Conservation (phyloP, 2,888 invertebrate species). For the Idaea aversata region DNA sequence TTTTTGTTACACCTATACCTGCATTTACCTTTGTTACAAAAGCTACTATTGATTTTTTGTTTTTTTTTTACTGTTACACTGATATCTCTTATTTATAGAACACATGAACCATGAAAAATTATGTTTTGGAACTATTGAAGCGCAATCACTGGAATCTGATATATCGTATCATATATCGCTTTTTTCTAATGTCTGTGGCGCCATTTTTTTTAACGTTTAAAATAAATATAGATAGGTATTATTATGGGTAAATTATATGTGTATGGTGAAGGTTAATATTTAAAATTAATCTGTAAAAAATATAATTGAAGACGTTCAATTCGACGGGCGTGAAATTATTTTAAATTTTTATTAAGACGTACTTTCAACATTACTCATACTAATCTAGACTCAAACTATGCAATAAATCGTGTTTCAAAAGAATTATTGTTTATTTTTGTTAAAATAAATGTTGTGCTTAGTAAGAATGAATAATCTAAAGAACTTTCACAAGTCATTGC, state of each 20-base stretch:
- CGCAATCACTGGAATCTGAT: slow-evolving; percentile 49
- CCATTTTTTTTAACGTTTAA: slow-evolving; percentile 50
- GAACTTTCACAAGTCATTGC: neutral
- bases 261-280: neutral
- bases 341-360: slow-evolving; percentile 20
- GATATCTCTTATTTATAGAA: slow-evolving; percentile 43
- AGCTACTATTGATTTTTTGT: neutral
- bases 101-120: slow-evolving; percentile 57
- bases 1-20: too few species aligned
- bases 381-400: neutral
- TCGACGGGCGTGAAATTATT: slow-evolving; percentile 27
- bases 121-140: slow-evolving; percentile 57
- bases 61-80: neutral
- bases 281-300: slow-evolving; percentile 19
- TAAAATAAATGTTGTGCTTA: neutral
- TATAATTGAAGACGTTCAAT: slow-evolving; percentile 27
- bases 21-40: neutral
- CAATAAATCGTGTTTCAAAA: neutral
- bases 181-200: slow-evolving; percentile 54
- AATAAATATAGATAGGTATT: slow-evolving; percentile 6
- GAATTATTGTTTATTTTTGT: neutral
- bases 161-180: slow-evolving; percentile 53
- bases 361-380: neutral
- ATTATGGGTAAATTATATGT: neutral
- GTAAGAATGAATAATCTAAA: neutral